A percentile compares a stretch with the other conserved stretches of the same genome.
These are phyloP conservation scores for Argyra leucocephala DNA, from an alignment of 2,888 invertebrate genomes.

Conservation along the genomic window DNA sequence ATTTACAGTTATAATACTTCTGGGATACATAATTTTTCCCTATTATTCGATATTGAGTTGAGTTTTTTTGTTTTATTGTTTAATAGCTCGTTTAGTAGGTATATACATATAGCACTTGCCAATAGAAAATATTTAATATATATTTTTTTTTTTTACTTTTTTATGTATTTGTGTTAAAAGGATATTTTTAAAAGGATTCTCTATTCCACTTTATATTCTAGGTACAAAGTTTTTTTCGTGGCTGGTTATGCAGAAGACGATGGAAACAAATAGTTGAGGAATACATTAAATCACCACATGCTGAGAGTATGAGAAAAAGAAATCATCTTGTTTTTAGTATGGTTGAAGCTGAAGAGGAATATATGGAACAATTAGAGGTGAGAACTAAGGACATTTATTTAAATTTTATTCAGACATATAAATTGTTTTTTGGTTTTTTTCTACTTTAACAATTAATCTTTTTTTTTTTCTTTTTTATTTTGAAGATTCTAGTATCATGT, in stretches of 20 bases:
- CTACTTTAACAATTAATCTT: neutral
- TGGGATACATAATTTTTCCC: no score
- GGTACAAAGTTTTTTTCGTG: slow-evolving; percentile 78
- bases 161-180: no score
- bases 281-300: slow-evolving; percentile 88
- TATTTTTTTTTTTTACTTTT: no score
- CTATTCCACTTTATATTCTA: slow-evolving; percentile 12
- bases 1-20: no score
- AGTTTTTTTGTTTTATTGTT: no score
- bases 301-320: slow-evolving; percentile 84
- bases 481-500: slow-evolving; percentile 64
- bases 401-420: no score
- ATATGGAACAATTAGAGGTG: slow-evolving; percentile 80
- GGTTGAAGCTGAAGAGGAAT: slow-evolving; percentile 90
- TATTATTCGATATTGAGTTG: no score
- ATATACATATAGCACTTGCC: no score
- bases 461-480: slow-evolving; percentile 14
- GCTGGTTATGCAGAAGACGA: slow-evolving; percentile 80
- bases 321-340: slow-evolving; percentile 82
- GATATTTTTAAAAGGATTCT: no score
- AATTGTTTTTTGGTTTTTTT: no score
- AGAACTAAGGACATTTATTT: slow-evolving; percentile 41
- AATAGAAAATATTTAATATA: no score
- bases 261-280: slow-evolving; percentile 94
- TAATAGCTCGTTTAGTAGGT: no score